A percentile compares a stretch with the other conserved stretches of the same genome.
These are phyloP conservation scores for Grapholita molesta DNA, from an alignment of 1,140 invertebrate genomes.

Conservation along the genomic window DNA sequence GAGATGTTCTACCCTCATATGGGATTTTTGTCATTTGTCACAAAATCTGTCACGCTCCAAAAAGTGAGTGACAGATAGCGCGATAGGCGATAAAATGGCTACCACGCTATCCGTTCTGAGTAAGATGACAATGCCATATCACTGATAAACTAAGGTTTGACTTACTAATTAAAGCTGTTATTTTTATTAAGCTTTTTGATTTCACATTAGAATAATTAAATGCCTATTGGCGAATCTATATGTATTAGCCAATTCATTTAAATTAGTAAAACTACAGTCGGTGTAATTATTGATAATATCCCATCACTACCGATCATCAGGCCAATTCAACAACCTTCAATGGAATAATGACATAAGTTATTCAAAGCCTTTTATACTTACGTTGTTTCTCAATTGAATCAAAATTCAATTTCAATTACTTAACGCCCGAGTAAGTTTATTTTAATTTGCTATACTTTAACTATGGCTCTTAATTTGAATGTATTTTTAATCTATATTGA, in stretches of 20 bases:
- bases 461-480: constrained; percentile 9
- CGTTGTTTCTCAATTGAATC: background rate
- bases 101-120: too few species aligned
- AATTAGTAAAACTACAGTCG: background rate
- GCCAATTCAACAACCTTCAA: background rate
- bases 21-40: too few species aligned
- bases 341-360: background rate
- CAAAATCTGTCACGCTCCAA: too few species aligned
- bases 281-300: background rate
- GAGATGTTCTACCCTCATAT: too few species aligned
- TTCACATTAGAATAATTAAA: background rate
- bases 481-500: constrained; percentile 11
- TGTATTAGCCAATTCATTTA: background rate
- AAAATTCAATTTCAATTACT: constrained; percentile 7
- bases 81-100: too few species aligned
- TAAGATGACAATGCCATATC: too few species aligned
- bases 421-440: background rate
- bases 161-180: too few species aligned
- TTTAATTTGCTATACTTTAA: constrained; percentile 6
- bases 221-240: background rate
- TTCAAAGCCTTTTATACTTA: background rate
- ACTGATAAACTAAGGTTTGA: too few species aligned
- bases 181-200: too few species aligned
- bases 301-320: background rate
- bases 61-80: too few species aligned